Conservation (phyloP, 2,888 invertebrate genomes). For the Cantharis rufa region DNA sequence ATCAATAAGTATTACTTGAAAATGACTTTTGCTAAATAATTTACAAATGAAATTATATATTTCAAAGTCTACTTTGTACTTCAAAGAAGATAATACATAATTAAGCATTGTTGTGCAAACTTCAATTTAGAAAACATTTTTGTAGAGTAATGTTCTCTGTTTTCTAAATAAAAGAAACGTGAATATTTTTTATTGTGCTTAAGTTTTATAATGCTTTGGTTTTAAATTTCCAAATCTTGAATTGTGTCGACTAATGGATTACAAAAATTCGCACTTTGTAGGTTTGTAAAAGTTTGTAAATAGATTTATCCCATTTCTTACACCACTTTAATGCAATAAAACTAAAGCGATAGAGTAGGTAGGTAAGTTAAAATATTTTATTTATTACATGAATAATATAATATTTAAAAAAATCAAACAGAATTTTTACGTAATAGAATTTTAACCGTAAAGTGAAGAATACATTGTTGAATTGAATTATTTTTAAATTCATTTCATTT, state of each 20-base stretch:
- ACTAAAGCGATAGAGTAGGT: not conserved
- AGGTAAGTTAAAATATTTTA: not conserved
- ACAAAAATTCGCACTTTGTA: not conserved
- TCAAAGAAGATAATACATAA: not conserved
- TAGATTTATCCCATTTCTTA: not conserved
- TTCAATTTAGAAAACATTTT: not conserved
- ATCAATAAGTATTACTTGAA: not conserved
- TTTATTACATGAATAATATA: not conserved
- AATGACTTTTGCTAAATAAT: not conserved
- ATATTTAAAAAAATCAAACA: too few species aligned
- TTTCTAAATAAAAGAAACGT: not conserved
- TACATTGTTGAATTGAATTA: too few species aligned
- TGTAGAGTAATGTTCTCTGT: not conserved
- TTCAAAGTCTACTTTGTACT: not conserved
- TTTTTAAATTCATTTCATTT: too few species aligned
- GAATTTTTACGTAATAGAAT: too few species aligned
- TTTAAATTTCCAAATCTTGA: not conserved
- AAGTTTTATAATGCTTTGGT: not conserved
- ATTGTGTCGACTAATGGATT: not conserved
- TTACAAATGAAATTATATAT: not conserved
- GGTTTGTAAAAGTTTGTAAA: not conserved
- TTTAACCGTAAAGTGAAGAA: too few species aligned
- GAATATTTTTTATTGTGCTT: not conserved
- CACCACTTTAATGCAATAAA: not conserved
- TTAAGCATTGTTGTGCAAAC: not conserved